A percentile compares a stretch with the other conserved stretches of the same genome.
phyloP scores from a whole-genome alignment of 2,113 vertebrate genomes.

The Petrocephalus zakoni region DNA sequence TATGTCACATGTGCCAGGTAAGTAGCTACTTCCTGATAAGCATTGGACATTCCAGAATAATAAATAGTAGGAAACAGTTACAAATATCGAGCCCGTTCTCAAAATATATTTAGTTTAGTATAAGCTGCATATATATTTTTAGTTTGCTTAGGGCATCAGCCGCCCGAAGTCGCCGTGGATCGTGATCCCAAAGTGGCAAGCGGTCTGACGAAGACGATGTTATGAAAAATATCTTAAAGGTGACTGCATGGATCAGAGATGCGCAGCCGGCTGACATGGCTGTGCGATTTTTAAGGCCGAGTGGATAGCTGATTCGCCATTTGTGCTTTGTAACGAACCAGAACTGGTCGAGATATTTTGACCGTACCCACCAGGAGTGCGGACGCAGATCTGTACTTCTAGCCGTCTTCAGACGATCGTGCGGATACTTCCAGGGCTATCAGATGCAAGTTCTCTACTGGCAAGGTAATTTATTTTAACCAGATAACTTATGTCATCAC shows the following conservation, averaged over 20 bases:
- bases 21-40: slow-evolving; percentile 11
- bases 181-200: background rate
- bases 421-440: background rate
- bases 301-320: background rate
- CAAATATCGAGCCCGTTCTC: background rate
- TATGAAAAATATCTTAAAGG: background rate
- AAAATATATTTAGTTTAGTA: background rate
- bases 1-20: slow-evolving; percentile 3
- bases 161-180: background rate
- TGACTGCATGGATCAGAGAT: background rate
- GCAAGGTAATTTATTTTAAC: background rate
- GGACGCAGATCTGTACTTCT: background rate
- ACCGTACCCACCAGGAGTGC: background rate
- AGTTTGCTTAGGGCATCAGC: background rate
- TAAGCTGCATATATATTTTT: background rate
- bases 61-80: background rate
- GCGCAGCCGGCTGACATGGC: background rate
- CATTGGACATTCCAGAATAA: slow-evolving; percentile 32
- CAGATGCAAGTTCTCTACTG: background rate
- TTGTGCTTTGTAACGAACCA: background rate
- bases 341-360: background rate
- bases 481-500: background rate
- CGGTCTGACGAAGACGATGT: background rate
- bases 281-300: background rate
- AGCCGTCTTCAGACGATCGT: background rate